Evolutionary conservation across 2,113 vertebrate genomes (phyloP).

Genomic region (Megaptera novaeangliae): DNA sequence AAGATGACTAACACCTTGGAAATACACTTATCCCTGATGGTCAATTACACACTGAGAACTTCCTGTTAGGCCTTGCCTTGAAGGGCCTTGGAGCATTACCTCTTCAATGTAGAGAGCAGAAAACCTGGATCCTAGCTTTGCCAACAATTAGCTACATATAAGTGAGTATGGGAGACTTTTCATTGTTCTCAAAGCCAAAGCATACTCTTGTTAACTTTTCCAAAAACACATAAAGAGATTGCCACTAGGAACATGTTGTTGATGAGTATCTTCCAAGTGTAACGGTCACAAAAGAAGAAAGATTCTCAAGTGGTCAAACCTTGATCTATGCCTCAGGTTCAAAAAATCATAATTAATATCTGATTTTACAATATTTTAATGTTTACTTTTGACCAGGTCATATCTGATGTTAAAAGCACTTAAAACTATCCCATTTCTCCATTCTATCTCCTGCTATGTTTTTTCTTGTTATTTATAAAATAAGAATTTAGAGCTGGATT

Average conservation of each 20-base stretch:
- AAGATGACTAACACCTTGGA: background rate
- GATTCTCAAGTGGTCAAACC: background rate
- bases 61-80: background rate
- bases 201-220: background rate
- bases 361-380: background rate
- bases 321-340: background rate
- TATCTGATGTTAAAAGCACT: background rate
- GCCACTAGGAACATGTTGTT: background rate
- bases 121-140: background rate
- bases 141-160: background rate
- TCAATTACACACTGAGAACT: background rate
- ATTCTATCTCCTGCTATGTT: background rate
- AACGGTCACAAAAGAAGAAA: background rate
- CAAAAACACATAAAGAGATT: background rate
- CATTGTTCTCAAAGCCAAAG: background rate
- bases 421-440: background rate
- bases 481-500: background rate
- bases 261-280: background rate
- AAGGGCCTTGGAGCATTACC: background rate
- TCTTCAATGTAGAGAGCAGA: background rate
- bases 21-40: background rate
- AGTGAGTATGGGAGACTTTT: background rate
- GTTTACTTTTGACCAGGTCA: background rate
- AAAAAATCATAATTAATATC: background rate
- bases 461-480: background rate